Percentiles rank a stretch among this genome's conserved stretches.
These are phyloP conservation scores for Austrolebias charrua DNA, from an alignment of 2,797 vertebrate species.

Conservation along the genomic window DNA sequence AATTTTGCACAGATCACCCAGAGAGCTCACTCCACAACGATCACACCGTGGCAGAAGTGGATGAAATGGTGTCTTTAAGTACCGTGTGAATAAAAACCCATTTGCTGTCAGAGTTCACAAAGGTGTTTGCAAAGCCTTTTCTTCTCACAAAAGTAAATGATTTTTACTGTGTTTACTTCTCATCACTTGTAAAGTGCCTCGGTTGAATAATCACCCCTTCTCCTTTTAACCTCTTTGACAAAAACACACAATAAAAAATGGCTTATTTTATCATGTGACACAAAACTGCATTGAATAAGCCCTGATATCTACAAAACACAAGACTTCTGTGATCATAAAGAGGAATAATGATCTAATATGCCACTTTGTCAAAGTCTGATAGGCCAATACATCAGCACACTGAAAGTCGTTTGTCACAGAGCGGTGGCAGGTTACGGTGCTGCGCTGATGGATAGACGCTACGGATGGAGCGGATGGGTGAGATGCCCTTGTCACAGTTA, in stretches of 20 bases:
- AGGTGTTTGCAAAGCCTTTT: conserved; percentile 17
- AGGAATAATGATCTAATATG: conserved; percentile 70
- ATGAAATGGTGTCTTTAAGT: not conserved
- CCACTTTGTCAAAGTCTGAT: conserved; percentile 68
- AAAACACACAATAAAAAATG: conserved; percentile 10
- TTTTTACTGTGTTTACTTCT: not conserved
- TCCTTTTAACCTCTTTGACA: conserved; percentile 12
- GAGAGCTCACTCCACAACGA: conserved; percentile 7
- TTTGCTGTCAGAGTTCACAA: not conserved
- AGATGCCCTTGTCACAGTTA: conserved; percentile 72
- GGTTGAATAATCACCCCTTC: conserved; percentile 24
- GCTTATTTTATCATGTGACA: conserved; percentile 12
- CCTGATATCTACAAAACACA: conserved; percentile 27
- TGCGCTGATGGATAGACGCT: conserved; percentile 67
- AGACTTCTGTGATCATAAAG: conserved; percentile 53
- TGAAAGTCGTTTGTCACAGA: conserved; percentile 63
- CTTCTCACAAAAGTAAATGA: conserved; percentile 16
- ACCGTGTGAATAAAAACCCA: not conserved
- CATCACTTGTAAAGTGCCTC: conserved; percentile 3
- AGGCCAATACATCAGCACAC: conserved; percentile 63
- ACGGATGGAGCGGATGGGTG: conserved; percentile 63
- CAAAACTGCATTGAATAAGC: conserved; percentile 33
- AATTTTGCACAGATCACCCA: not conserved
- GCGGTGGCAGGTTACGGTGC: conserved; percentile 65
- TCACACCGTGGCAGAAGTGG: not conserved